phyloP scores from a whole-genome alignment of 2,888 invertebrate species.

The Autographa pulchrina region DNA sequence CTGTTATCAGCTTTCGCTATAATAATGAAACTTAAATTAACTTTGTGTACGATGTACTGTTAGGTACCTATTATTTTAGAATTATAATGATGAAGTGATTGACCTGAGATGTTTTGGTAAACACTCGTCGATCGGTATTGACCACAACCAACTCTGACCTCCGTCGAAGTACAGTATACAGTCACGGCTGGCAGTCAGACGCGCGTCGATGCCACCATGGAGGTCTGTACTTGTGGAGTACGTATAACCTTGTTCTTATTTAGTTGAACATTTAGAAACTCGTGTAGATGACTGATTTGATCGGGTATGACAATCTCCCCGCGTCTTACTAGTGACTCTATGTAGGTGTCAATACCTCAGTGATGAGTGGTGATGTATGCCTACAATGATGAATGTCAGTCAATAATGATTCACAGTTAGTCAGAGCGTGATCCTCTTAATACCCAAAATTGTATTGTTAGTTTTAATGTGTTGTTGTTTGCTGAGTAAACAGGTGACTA shows the following conservation, averaged over 20 bases:
- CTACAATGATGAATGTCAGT: neutral
- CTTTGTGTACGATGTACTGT: too few relatives aligned
- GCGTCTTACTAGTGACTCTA: neutral
- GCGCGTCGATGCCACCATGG: neutral
- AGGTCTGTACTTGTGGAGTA: neutral
- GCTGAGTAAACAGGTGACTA: neutral
- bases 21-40: neutral
- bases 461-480: neutral
- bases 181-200: neutral
- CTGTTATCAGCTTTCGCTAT: neutral
- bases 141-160: too few relatives aligned
- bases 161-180: too few relatives aligned
- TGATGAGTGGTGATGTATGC: neutral
- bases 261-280: neutral
- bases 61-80: too few relatives aligned
- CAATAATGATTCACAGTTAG: slow-evolving; percentile 1
- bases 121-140: too few relatives aligned
- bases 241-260: neutral
- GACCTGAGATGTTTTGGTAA: too few relatives aligned
- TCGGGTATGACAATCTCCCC: too few relatives aligned
- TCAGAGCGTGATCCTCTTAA: neutral
- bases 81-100: too few relatives aligned
- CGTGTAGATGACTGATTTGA: neutral
- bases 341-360: neutral
- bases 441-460: neutral